A percentile compares a stretch with the other conserved stretches of the same genome.
Evolutionary conservation across 2,888 invertebrate species (phyloP).

Genomic region (Stenotaenia linearis): DNA sequence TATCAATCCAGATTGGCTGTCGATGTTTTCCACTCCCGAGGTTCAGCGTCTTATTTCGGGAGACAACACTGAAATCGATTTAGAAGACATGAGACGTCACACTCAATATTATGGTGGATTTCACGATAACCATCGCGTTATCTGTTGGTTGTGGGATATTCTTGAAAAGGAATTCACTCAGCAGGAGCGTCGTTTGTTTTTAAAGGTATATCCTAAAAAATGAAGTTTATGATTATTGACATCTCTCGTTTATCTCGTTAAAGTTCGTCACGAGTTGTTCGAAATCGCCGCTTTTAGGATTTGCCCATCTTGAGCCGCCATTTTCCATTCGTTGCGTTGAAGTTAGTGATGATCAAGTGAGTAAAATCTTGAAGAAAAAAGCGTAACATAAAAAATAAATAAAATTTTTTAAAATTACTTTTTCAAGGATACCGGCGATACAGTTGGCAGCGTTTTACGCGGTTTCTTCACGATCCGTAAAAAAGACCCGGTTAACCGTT

Average conservation of each 20-base stretch:
- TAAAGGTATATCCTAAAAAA: slow-evolving; percentile 57
- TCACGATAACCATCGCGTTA: slow-evolving; percentile 94
- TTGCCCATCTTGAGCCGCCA: slow-evolving; percentile 92
- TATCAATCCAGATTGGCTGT: slow-evolving; percentile 89
- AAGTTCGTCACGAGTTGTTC: slow-evolving; percentile 93
- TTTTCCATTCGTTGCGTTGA: slow-evolving; percentile 99
- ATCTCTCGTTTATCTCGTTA: too few relatives aligned
- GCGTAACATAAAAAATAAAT: not conserved
- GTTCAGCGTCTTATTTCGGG: slow-evolving; percentile 92
- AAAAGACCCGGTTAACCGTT: slow-evolving; percentile 84
- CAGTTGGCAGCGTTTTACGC: slow-evolving; percentile 73
- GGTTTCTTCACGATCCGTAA: slow-evolving; percentile 97
- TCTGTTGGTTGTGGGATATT: slow-evolving; percentile 98
- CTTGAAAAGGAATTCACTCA: slow-evolving; percentile 89
- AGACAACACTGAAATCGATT: slow-evolving; percentile 86
- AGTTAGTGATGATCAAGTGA: slow-evolving; percentile 81
- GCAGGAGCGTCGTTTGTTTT: slow-evolving; percentile 84
- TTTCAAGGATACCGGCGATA: slow-evolving; percentile 55
- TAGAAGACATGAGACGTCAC: slow-evolving; percentile 64
- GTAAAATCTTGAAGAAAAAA: not conserved
- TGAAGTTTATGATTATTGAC: not conserved
- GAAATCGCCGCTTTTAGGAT: slow-evolving; percentile 91
- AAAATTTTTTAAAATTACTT: not conserved
- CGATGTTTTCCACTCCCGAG: slow-evolving; percentile 92
- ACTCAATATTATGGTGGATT: slow-evolving; percentile 99